A percentile compares a stretch with the other conserved stretches of the same genome.
Conservation (phyloP, 23 tunicate species). For the Phallusia fumigata region DNA sequence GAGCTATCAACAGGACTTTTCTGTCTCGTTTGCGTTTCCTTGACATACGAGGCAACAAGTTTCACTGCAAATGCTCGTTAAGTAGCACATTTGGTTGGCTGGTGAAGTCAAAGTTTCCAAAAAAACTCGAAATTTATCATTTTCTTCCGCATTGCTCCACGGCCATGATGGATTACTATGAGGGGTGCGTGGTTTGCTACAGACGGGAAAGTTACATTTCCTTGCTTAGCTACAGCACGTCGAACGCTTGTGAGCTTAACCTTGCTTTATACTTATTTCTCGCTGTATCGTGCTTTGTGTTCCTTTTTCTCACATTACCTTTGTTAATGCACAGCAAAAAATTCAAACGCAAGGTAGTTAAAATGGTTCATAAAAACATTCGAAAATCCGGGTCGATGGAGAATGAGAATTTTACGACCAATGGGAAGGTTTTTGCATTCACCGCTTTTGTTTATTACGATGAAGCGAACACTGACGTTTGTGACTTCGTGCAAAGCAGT, state of each 20-base stretch:
- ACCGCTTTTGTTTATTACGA: neutral
- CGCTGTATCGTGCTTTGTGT: neutral
- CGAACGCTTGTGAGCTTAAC: neutral
- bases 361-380: neutral
- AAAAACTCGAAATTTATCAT: neutral
- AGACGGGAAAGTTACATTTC: neutral
- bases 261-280: neutral
- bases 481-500: neutral
- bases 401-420: neutral
- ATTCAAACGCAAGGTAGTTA: neutral
- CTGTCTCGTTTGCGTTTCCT: neutral
- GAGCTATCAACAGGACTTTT: neutral
- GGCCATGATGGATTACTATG: neutral
- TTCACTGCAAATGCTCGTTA: neutral
- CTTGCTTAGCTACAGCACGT: neutral
- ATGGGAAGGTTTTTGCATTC: neutral
- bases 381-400: neutral
- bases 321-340: neutral
- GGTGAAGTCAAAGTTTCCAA: neutral
- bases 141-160: neutral
- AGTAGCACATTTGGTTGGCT: neutral
- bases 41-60: neutral
- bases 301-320: neutral
- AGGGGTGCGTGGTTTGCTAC: neutral
- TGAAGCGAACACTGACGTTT: neutral